A percentile compares a stretch with the other conserved stretches of the same genome.
These are phyloP conservation scores for Cephus pulcher DNA, from an alignment of 2,888 invertebrate genomes.

Conservation along the genomic window DNA sequence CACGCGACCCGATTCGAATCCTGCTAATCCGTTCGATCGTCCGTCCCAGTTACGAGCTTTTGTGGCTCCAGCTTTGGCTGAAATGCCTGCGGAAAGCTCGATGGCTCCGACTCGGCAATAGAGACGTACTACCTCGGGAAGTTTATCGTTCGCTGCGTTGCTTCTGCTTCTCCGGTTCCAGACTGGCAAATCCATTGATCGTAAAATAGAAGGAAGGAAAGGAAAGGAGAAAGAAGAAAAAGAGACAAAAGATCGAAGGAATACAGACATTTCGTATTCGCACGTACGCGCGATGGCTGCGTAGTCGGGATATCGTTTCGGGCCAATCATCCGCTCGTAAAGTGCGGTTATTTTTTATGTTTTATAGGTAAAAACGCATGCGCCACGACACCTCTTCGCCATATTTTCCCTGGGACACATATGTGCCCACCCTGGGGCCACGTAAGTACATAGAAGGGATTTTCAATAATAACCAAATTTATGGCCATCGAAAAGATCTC, in stretches of 20 bases:
- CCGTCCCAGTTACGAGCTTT: not conserved
- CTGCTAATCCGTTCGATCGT: not conserved
- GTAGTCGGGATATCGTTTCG: not conserved
- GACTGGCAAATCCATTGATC: not conserved
- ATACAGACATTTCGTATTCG: not conserved
- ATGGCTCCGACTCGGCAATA: not conserved
- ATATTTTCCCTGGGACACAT: not conserved
- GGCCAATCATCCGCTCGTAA: not conserved
- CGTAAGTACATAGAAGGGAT: conserved; percentile 28
- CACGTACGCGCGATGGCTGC: not conserved
- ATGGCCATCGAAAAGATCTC: conserved; percentile 28
- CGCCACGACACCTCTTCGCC: not conserved
- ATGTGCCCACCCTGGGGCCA: not conserved
- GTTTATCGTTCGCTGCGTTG: not conserved
- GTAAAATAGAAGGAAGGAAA: not conserved
- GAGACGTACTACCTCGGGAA: not conserved
- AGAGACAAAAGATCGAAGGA: not conserved
- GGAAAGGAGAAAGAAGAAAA: too few species aligned
- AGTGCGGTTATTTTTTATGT: not conserved
- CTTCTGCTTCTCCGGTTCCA: not conserved
- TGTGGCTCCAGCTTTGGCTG: not conserved
- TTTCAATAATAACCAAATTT: conserved; percentile 47
- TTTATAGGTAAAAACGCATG: not conserved
- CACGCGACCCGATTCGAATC: not conserved
- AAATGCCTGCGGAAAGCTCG: not conserved